phyloP scores from a whole-genome alignment of 2,888 invertebrate genomes.

The Lithophane socia region DNA sequence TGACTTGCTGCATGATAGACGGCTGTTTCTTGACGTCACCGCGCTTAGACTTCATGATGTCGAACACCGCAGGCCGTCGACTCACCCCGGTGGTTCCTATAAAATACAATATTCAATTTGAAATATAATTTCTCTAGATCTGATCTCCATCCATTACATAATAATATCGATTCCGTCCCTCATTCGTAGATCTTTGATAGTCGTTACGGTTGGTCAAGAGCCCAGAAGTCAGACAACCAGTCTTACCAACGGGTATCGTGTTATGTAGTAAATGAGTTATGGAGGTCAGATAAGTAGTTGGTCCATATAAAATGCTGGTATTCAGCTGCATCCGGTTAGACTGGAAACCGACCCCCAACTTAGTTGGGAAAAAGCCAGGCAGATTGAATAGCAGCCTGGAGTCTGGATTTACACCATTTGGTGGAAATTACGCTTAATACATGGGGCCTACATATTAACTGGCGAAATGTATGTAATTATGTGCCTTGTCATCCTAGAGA shows the following conservation, averaged over 20 bases:
- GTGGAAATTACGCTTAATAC: not conserved
- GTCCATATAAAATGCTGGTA: not conserved
- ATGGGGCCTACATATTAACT: not conserved
- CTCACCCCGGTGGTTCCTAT: conserved; percentile 92
- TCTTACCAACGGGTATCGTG: not conserved
- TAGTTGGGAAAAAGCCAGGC: not conserved
- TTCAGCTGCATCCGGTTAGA: too few relatives aligned
- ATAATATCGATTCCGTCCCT: not conserved
- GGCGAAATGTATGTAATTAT: not conserved
- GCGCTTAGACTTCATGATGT: conserved; percentile 92
- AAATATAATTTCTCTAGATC: not conserved
- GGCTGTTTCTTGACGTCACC: conserved; percentile 83
- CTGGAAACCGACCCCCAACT: not conserved
- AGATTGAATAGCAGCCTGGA: not conserved
- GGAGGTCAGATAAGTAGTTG: not conserved
- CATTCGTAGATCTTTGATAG: not conserved
- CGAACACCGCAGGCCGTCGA: conserved; percentile 94
- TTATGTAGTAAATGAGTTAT: not conserved
- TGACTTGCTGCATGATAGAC: conserved; percentile 95
- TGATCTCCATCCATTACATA: too few relatives aligned
- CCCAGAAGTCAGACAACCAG: not conserved
- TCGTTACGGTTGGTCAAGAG: not conserved
- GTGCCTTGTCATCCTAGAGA: not conserved
- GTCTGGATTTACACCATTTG: not conserved
- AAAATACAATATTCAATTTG: conserved; percentile 26